These are phyloP conservation scores for Agonopterix heracliana DNA, from an alignment of 2,888 invertebrate species.

Conservation along the genomic window DNA sequence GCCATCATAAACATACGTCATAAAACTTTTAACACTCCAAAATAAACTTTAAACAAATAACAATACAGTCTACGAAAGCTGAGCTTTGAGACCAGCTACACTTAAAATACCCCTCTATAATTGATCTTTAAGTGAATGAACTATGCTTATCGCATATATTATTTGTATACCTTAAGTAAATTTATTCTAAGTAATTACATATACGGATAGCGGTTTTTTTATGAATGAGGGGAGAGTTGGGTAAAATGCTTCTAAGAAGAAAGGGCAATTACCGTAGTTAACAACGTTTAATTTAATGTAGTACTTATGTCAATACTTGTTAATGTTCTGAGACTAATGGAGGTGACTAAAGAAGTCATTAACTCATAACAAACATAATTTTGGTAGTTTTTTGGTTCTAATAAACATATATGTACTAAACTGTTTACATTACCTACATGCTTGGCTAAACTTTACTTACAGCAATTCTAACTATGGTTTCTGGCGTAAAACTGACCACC, in stretches of 20 bases:
- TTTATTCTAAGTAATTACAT: slow-evolving; percentile 31
- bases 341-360: too few species aligned
- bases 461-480: too few species aligned
- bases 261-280: too few species aligned
- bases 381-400: too few species aligned
- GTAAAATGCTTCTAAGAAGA: background rate
- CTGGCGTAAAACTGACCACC: too few species aligned
- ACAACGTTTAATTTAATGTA: too few species aligned
- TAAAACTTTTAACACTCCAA: slow-evolving; percentile 20
- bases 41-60: slow-evolving; percentile 23
- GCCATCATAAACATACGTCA: slow-evolving; percentile 39
- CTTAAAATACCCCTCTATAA: slow-evolving; percentile 31
- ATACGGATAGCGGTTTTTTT: slow-evolving; percentile 6
- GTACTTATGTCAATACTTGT: too few species aligned
- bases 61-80: slow-evolving; percentile 18
- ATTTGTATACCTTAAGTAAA: slow-evolving; percentile 38
- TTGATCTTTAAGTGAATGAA: slow-evolving; percentile 66
- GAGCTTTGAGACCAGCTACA: slow-evolving; percentile 18
- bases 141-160: slow-evolving; percentile 40
- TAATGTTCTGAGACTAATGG: too few species aligned
- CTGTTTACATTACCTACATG: too few species aligned
- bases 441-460: too few species aligned
- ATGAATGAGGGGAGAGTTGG: background rate
- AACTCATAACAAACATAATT: too few species aligned
- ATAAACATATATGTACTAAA: too few species aligned